Base-by-base conservation (phyloP, 2,888 invertebrate genomes). In the Argynnis bischoffii region DNA sequence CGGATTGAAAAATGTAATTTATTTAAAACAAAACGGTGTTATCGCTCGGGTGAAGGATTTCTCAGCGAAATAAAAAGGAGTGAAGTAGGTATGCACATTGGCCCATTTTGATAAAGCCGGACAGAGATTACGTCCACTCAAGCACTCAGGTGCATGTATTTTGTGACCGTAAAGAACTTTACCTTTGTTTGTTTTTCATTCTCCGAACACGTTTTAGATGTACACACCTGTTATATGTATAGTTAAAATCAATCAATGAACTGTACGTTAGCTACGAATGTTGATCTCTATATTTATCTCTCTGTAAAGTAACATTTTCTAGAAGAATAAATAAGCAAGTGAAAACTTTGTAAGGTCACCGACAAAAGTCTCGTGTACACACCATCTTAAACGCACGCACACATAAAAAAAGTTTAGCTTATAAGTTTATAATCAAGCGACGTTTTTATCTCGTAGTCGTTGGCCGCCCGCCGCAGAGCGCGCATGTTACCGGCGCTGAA, bases 391-490 rank as follows among this genome's bases (percentile, higher is more conserved):
- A 79, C 81, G 77, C 84, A 89, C 90, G 84, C 92, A 91, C 92
- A 90, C 90, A 75, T 78, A 84, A 85, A 88, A 91, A 89, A 92
- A 90, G 76, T 88, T 90, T 88, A 91, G 89, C 92, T 91, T 89
- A 91, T 91, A 92, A 92, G 90, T 91, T 92, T 91, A 91, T 92
- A 92, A 91, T 92, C 89, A 92, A 90, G 86, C 88, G 85, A 83
- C 86, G 92, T 92, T 92, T 92, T 92, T 92, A 92, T 92, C 92
- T 90, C 85, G 90, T 91, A 92, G 92, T 92, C 90, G 89, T 80
- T 84, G 85, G 86, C 84, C 86, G 90, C 77, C 84, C 87, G 90
- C 82, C 90, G 88, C 77, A 83, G 84, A 79, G 90, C 78, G 89
- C 86, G 89, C 90, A 91, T 90, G 92, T 90, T 84, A 77, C 78